Conservation (phyloP, 2,113 vertebrate species). For the Pavo muticus region DNA sequence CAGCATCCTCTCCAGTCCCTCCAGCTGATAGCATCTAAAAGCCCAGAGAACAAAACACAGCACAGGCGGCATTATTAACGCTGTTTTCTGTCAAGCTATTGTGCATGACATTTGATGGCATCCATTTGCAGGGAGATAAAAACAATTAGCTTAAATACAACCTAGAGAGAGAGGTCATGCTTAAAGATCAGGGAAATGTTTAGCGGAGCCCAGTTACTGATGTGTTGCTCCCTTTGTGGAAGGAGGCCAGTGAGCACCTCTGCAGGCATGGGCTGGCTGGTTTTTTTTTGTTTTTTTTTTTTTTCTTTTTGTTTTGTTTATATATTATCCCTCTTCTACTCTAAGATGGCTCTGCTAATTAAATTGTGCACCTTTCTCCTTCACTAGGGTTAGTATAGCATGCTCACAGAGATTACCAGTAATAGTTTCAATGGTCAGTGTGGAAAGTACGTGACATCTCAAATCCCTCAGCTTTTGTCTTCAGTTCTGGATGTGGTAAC, state of each 20-base stretch:
- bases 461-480: background rate
- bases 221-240: no score
- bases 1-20: background rate
- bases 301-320: no score
- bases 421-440: background rate
- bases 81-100: background rate
- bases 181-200: background rate
- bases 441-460: background rate
- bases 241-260: no score
- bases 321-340: no score
- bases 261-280: no score
- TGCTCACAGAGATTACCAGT: background rate
- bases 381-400: no score
- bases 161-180: background rate
- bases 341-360: no score
- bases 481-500: background rate
- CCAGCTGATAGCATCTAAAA: background rate
- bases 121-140: background rate
- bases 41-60: background rate
- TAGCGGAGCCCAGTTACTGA: background rate
- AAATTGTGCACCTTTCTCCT: no score
- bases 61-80: background rate
- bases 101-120: background rate
- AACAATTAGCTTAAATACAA: background rate
- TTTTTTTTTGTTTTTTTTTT: no score